Conservation (phyloP, 2,113 vertebrate genomes). For the Canis aureus region DNA sequence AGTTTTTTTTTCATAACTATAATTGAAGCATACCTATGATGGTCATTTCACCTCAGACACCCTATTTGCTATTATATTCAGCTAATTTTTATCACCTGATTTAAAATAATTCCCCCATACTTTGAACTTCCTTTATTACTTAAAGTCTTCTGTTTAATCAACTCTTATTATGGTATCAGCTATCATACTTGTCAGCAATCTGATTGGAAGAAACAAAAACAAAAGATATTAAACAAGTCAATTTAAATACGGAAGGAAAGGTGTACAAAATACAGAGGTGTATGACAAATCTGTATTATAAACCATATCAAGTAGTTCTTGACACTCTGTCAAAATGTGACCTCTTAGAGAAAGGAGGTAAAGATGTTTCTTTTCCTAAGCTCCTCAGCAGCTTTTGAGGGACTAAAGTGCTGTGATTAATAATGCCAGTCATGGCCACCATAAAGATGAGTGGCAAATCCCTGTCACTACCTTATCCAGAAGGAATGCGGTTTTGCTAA, state of each 20-base stretch:
- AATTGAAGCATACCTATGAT: background rate
- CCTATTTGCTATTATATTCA: background rate
- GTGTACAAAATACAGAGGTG: background rate
- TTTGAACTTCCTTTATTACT: background rate
- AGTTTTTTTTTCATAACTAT: background rate
- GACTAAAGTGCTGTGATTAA: background rate
- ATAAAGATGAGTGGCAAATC: background rate
- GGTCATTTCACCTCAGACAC: background rate
- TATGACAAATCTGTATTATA: background rate
- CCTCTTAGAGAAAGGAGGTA: background rate
- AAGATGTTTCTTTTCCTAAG: background rate
- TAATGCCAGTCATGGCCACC: constrained; percentile 25
- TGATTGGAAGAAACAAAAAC: background rate
- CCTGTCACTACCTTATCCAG: background rate
- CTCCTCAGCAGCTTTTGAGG: background rate
- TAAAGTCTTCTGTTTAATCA: background rate
- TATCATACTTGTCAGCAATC: background rate
- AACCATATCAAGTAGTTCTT: background rate
- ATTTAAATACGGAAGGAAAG: background rate
- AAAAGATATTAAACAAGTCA: background rate
- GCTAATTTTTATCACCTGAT: constrained; percentile 24
- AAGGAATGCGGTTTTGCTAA: background rate
- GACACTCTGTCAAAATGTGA: background rate
- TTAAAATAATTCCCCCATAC: background rate
- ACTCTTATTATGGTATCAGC: background rate